A percentile compares a stretch with the other conserved stretches of the same genome.
These are phyloP conservation scores for Hipposideros armiger DNA, from an alignment of 2,113 vertebrate genomes.

Conservation along the genomic window DNA sequence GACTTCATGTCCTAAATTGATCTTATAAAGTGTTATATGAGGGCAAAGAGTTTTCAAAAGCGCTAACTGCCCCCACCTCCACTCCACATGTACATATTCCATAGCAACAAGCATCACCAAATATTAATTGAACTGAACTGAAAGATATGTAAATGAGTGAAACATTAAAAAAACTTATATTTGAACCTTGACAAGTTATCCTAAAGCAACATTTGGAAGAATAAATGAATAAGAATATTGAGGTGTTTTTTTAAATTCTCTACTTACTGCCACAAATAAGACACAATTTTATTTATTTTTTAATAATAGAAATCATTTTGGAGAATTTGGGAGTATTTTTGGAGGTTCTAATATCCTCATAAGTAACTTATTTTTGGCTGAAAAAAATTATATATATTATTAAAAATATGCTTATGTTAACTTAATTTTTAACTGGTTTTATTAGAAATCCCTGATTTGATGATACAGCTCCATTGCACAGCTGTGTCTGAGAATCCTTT, in stretches of 20 bases:
- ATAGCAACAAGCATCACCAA: background rate
- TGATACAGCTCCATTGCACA: background rate
- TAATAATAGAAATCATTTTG: background rate
- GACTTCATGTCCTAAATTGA: background rate
- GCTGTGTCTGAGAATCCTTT: background rate
- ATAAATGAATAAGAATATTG: background rate
- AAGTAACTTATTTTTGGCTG: background rate
- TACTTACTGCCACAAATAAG: background rate
- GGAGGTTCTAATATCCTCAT: background rate
- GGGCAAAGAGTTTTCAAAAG: background rate
- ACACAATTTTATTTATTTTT: background rate
- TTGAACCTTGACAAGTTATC: background rate
- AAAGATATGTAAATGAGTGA: background rate
- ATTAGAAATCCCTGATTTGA: background rate
- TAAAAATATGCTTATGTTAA: background rate
- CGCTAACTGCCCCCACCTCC: accelerated
- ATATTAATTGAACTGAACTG: background rate
- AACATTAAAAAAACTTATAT: background rate
- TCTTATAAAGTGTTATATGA: background rate
- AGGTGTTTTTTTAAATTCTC: background rate
- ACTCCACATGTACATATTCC: accelerated
- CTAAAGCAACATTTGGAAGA: background rate
- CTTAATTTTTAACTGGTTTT: background rate
- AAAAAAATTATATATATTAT: background rate
- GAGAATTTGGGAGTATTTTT: background rate